Conservation (phyloP, 1,140 invertebrate species). For the Magallana angulata region DNA sequence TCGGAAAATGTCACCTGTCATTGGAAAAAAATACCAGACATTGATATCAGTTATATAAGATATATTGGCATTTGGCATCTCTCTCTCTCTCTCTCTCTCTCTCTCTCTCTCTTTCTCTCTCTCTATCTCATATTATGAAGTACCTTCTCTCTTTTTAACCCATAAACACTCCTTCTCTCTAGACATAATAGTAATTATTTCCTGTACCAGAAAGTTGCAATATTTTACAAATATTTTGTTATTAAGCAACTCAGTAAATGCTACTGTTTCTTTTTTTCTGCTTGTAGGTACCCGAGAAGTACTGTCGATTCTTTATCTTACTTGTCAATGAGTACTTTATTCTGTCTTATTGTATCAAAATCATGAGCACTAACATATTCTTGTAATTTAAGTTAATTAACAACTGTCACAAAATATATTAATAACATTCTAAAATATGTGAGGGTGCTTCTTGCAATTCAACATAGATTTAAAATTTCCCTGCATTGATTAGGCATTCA, state of each 20-base stretch:
- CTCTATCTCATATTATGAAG: not conserved
- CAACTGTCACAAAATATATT: not conserved
- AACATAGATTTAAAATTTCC: not conserved
- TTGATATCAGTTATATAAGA: not conserved
- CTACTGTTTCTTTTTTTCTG: too few species aligned
- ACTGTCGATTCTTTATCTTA: not conserved
- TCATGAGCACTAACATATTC: not conserved
- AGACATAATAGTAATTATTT: not conserved
- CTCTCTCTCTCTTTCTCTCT: too few species aligned
- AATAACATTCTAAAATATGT: not conserved
- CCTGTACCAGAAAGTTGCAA: not conserved
- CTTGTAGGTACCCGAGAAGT: too few species aligned
- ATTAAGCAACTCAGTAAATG: not conserved
- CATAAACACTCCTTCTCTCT: not conserved
- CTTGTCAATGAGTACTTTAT: not conserved
- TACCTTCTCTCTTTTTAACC: not conserved
- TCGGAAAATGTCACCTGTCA: constrained; percentile 18
- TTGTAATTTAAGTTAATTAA: not conserved
- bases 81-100: too few species aligned
- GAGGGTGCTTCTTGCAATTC: not conserved
- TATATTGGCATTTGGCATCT: too few species aligned
- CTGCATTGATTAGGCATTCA: not conserved
- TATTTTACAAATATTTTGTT: not conserved
- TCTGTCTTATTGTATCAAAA: not conserved
- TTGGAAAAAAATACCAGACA: not conserved